Evolutionary conservation across 1,140 invertebrate genomes (phyloP).

Genomic region (Rhopalosiphum maidis): DNA sequence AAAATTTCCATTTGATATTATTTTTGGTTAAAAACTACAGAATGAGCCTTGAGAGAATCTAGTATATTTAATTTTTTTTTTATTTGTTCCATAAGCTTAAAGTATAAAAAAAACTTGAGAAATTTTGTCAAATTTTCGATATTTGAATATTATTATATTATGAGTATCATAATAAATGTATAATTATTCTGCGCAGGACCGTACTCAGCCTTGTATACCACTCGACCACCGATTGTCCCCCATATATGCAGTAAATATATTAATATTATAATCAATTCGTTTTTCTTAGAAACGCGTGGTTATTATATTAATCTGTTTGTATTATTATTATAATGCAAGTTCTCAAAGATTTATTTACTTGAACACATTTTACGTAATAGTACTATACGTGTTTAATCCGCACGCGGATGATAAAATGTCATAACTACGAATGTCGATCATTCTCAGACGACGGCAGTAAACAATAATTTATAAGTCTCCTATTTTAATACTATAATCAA

Average conservation of each 20-base stretch:
- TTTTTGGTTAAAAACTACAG: not conserved
- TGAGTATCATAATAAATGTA: not conserved
- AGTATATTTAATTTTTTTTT: not conserved
- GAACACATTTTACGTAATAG: not conserved
- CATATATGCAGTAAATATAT: not conserved
- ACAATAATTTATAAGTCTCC: not conserved
- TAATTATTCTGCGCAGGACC: not conserved
- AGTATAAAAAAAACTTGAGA: not conserved
- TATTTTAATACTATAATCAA: not conserved
- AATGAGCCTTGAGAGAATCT: not conserved
- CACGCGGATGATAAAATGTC: not conserved
- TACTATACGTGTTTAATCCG: conserved; percentile 6
- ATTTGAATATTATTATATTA: not conserved
- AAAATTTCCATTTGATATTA: not conserved
- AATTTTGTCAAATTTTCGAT: not conserved
- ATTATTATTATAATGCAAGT: conserved; percentile 9
- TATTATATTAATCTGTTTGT: not conserved
- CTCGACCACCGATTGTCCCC: not conserved
- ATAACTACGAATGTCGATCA: conserved; percentile 7
- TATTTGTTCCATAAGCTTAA: not conserved
- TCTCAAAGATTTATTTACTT: conserved; percentile 9
- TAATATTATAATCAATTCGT: conserved; percentile 1
- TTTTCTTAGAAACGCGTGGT: not conserved
- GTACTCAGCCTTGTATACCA: not conserved
- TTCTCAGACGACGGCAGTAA: not conserved